A percentile compares a stretch with the other conserved stretches of the same genome.
Conservation (phyloP, 2,888 invertebrate genomes). For the Cecidostiba fungosa region DNA sequence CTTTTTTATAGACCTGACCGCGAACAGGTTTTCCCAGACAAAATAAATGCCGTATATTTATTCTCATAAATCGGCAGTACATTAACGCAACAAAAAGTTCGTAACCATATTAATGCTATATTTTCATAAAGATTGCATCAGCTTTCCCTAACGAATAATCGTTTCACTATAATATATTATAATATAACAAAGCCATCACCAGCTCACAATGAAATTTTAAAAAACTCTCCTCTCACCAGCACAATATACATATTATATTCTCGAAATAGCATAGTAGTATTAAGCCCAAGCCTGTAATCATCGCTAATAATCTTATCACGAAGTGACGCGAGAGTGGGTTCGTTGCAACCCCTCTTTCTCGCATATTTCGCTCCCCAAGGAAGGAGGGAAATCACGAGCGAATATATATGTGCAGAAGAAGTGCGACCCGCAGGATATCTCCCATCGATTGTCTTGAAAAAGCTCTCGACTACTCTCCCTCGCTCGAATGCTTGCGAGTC, state of each 20-base stretch:
- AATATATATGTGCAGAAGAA: not conserved
- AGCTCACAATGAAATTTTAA: not conserved
- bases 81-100: not conserved
- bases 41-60: too few relatives aligned
- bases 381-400: not conserved
- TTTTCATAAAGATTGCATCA: too few relatives aligned
- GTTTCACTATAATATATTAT: too few relatives aligned
- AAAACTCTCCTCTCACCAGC: not conserved
- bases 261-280: not conserved
- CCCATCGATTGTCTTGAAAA: slow-evolving; percentile 2
- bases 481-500: slow-evolving; percentile 21
- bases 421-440: not conserved
- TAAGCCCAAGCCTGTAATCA: slow-evolving; percentile 12
- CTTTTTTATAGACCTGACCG: slow-evolving; percentile 21
- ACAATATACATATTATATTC: not conserved
- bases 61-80: too few relatives aligned
- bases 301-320: slow-evolving; percentile 31
- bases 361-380: not conserved
- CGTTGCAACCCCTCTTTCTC: not conserved
- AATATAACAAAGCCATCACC: too few relatives aligned
- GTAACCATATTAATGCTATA: too few relatives aligned
- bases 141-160: too few relatives aligned
- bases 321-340: not conserved
- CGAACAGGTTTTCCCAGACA: not conserved
- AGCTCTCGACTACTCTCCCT: not conserved